phyloP scores from a whole-genome alignment of 2,888 invertebrate genomes.

The Eudemis profundana region DNA sequence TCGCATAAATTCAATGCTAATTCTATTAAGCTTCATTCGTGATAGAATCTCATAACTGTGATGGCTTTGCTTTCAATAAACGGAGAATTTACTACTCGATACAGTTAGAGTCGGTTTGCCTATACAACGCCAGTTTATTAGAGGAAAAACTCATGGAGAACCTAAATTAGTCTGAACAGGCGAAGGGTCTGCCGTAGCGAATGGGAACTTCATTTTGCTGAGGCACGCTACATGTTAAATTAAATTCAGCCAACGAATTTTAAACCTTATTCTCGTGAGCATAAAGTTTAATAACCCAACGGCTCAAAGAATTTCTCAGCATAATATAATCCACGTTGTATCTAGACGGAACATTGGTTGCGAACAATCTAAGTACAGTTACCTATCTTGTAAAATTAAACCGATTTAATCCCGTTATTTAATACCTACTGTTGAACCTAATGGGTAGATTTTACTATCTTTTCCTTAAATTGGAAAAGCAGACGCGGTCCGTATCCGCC shows the following conservation, averaged over 20 bases:
- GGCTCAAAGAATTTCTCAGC: background rate
- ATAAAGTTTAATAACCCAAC: background rate
- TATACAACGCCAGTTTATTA: slow-evolving; percentile 29
- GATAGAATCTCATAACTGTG: slow-evolving; percentile 22
- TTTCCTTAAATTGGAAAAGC: slow-evolving; percentile 79
- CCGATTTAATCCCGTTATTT: slow-evolving; percentile 28
- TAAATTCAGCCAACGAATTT: background rate
- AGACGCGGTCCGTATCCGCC: slow-evolving; percentile 71
- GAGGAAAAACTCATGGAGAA: slow-evolving; percentile 31
- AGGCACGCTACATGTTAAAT: slow-evolving; percentile 21
- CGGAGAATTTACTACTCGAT: slow-evolving; percentile 27
- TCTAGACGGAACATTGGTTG: background rate
- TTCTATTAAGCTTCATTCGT: slow-evolving; percentile 22
- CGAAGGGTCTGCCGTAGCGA: slow-evolving; percentile 18
- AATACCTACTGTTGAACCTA: slow-evolving; percentile 46
- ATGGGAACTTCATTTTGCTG: slow-evolving; percentile 22
- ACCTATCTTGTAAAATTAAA: slow-evolving; percentile 9
- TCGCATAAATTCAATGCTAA: background rate
- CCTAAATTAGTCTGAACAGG: slow-evolving; percentile 36
- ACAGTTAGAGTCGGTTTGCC: slow-evolving; percentile 1
- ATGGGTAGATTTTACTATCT: slow-evolving; percentile 67
- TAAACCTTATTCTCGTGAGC: background rate
- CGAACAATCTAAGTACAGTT: background rate
- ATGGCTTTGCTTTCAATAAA: slow-evolving; percentile 12
- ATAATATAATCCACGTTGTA: background rate